A percentile compares a stretch with the other conserved stretches of the same genome.
Conservation (phyloP, 2,888 invertebrate genomes). For the Chymomyza caudatula region DNA sequence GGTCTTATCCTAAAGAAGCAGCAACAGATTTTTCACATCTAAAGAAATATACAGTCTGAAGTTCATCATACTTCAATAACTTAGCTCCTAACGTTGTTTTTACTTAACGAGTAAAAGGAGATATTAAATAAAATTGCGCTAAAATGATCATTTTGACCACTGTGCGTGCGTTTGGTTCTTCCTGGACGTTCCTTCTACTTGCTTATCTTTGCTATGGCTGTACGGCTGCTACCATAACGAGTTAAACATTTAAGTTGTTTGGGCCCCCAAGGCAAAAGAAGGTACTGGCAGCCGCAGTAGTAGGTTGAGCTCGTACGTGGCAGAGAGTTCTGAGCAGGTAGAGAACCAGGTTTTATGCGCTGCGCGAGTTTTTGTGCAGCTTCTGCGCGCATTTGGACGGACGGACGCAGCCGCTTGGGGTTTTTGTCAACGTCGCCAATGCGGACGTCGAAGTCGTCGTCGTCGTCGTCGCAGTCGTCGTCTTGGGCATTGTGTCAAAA, state of each 20-base stretch:
- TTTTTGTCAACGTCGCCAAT: constrained; percentile 46
- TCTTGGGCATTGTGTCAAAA: constrained; percentile 49
- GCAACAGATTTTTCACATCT: no score
- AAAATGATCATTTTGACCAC: no score
- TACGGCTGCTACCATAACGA: constrained; percentile 41
- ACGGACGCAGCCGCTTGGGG: constrained; percentile 22
- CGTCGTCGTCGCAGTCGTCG: neutral
- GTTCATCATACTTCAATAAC: no score
- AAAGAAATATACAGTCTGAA: no score
- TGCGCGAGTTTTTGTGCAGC: constrained; percentile 61
- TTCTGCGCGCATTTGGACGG: constrained; percentile 59
- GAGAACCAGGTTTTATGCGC: constrained; percentile 24
- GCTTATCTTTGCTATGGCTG: constrained; percentile 17
- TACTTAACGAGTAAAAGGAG: no score
- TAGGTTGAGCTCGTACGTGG: neutral
- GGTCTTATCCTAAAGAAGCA: no score
- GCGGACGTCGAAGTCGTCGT: neutral
- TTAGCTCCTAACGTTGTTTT: no score
- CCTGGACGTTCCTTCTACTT: constrained; percentile 18
- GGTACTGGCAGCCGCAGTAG: neutral
- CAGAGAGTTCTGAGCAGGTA: neutral
- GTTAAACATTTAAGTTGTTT: constrained; percentile 51
- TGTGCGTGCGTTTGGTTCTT: neutral
- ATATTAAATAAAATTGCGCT: no score
- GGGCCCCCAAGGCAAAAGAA: neutral